Evolutionary conservation across 2,888 invertebrate species (phyloP).

Genomic region (Nebria brevicollis): DNA sequence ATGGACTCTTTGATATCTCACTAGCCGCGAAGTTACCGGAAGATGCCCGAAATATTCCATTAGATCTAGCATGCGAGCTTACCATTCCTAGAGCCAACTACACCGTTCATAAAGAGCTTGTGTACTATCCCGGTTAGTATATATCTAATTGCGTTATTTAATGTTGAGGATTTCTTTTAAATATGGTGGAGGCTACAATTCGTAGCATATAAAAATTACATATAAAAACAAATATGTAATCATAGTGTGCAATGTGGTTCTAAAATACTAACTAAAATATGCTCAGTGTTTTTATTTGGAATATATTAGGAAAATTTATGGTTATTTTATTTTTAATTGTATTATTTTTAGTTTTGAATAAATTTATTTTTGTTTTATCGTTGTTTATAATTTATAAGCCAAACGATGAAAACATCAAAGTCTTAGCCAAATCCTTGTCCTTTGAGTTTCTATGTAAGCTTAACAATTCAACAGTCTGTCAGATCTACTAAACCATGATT

Average conservation of each 20-base stretch:
- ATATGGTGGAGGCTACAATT: neutral
- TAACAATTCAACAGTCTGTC: constrained; percentile 12
- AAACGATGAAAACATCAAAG: constrained; percentile 1
- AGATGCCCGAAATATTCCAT: constrained; percentile 64
- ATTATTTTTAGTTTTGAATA: neutral
- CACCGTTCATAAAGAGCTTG: constrained; percentile 66
- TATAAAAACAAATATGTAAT: too few species aligned
- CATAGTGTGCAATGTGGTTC: too few species aligned
- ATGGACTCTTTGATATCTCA: constrained; percentile 66
- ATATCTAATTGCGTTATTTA: neutral
- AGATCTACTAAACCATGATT: constrained; percentile 25
- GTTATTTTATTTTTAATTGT: constrained; percentile 16
- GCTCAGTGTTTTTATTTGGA: neutral
- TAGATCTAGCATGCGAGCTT: constrained; percentile 69
- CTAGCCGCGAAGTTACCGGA: constrained; percentile 65
- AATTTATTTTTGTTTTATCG: neutral
- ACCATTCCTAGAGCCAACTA: constrained; percentile 69
- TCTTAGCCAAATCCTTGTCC: neutral
- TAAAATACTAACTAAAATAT: too few species aligned
- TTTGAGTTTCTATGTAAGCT: neutral
- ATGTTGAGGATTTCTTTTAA: neutral
- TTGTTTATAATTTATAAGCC: neutral
- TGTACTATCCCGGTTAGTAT: constrained; percentile 68
- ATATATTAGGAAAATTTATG: neutral
- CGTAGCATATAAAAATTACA: neutral